Evolutionary conservation across 1,140 invertebrate genomes (phyloP), one percentile per base, ranked within the genome.

Genomic region (Dreissena rostriformis): DNA sequence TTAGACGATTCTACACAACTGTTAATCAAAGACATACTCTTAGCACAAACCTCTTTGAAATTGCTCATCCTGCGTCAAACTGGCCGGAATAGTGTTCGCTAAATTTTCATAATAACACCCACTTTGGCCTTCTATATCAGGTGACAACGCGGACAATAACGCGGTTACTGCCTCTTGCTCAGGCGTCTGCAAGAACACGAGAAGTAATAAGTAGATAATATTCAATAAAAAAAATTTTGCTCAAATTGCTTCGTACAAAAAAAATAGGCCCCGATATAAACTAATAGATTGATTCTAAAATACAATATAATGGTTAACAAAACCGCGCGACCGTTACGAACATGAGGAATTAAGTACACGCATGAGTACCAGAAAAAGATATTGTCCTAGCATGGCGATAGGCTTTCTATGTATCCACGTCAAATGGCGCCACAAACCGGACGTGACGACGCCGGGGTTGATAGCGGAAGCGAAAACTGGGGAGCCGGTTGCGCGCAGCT

Each of bases 381-480:
- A 57, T 19, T 82, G 17, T 51, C 24, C 28, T 4, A 73, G 14
- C 4, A 26, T n/a, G 17, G 10, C 14, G 8, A 78, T 17, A 17
- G 51, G 67, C 12, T 51, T 24, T 61, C 15, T 74, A 29, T 81
- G 51, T 53, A 68, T 73, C 85, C 86, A 78, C 70, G 87, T 88
- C 19, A 93, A 89, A 86, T 93, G 79, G 26, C 96, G 93, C 92
- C 98, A 98, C 51, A 98, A 92, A 83, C 97, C 96, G 1, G 97
- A 98, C 91, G 96, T 95, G 4, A 98, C 96, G 61, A 98, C 94
- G 22, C 98, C 98, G 11, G 98, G 98, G 95, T 98, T 97, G 14
- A 98, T 96, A 0, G 96, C 95, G 90, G 96, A 96, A 0, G 95
- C 94, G 91, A 95, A 95, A 1, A 98, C 95, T 68, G 93, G 92